Conservation (phyloP, 2,888 invertebrate species). For the Papilio protenor region DNA sequence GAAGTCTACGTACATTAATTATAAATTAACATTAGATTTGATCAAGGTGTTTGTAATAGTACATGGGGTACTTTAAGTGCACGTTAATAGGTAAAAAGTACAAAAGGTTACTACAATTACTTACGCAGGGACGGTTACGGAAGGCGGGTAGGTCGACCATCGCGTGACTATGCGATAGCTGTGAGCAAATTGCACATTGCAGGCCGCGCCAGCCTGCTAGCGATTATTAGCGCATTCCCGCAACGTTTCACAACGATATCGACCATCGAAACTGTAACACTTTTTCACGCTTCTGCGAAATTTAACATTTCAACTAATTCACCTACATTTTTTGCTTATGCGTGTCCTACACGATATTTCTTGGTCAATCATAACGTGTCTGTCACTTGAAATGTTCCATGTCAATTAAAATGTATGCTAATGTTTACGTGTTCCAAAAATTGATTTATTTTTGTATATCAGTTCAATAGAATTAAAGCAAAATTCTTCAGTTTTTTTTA, state of each 20-base stretch:
- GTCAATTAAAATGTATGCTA: slow-evolving; percentile 7
- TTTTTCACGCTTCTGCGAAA: slow-evolving; percentile 56
- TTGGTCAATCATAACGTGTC: slow-evolving; percentile 28
- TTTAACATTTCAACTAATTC: slow-evolving; percentile 32
- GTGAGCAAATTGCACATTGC: slow-evolving; percentile 80
- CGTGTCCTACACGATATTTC: slow-evolving; percentile 28
- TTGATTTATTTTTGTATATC: not conserved
- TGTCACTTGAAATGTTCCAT: slow-evolving; percentile 14
- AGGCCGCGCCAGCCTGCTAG: slow-evolving; percentile 72
- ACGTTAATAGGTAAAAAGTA: not conserved
- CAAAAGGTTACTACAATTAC: slow-evolving; percentile 17
- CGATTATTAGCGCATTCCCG: slow-evolving; percentile 79
- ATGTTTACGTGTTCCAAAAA: not conserved
- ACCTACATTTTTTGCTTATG: slow-evolving; percentile 32
- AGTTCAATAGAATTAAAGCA: not conserved
- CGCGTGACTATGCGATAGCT: slow-evolving; percentile 75
- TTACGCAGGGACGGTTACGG: slow-evolving; percentile 10
- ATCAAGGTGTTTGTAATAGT: not conserved
- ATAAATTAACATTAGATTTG: not conserved
- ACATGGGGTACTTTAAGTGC: not conserved
- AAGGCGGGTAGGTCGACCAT: slow-evolving; percentile 49
- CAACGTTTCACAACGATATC: slow-evolving; percentile 79
- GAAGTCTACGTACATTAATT: not conserved
- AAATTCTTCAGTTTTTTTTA: too few relatives aligned
- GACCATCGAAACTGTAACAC: slow-evolving; percentile 74